A percentile compares a stretch with the other conserved stretches of the same genome.
Evolutionary conservation across 2,113 vertebrate genomes (phyloP).

Genomic region (Pyrgilauda ruficollis): DNA sequence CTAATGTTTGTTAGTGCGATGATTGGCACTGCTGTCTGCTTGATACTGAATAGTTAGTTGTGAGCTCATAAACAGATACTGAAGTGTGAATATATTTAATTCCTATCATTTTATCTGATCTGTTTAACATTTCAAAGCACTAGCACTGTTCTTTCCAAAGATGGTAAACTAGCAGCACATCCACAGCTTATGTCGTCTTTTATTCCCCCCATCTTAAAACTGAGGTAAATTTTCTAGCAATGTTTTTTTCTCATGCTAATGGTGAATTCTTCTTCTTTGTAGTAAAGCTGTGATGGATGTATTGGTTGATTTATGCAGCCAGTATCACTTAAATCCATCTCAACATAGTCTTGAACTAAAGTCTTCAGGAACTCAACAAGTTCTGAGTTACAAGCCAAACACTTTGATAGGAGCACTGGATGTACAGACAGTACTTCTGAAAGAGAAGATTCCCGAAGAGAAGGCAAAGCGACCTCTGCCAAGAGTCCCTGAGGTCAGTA

Average conservation of each 20-base stretch:
- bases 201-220: not conserved
- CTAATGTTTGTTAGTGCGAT: not conserved
- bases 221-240: not conserved
- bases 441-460: conserved; percentile 85
- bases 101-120: not conserved
- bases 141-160: not conserved
- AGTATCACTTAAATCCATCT: conserved; percentile 88
- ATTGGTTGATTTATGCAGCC: conserved; percentile 91
- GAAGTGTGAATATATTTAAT: not conserved
- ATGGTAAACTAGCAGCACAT: not conserved
- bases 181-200: not conserved
- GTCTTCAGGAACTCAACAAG: conserved; percentile 74
- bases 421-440: conserved; percentile 83
- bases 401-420: conserved; percentile 86
- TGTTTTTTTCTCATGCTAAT: not conserved
- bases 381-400: conserved; percentile 91
- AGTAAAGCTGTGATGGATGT: conserved; percentile 97
- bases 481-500: conserved; percentile 88
- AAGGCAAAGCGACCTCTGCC: conserved; percentile 79
- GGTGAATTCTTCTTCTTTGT: conserved; percentile 14
- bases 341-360: conserved; percentile 87
- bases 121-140: not conserved
- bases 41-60: not conserved
- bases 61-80: not conserved
- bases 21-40: not conserved